Evolutionary conservation across 2,113 vertebrate species (phyloP).

Genomic region (Chelonoidis abingdonii): DNA sequence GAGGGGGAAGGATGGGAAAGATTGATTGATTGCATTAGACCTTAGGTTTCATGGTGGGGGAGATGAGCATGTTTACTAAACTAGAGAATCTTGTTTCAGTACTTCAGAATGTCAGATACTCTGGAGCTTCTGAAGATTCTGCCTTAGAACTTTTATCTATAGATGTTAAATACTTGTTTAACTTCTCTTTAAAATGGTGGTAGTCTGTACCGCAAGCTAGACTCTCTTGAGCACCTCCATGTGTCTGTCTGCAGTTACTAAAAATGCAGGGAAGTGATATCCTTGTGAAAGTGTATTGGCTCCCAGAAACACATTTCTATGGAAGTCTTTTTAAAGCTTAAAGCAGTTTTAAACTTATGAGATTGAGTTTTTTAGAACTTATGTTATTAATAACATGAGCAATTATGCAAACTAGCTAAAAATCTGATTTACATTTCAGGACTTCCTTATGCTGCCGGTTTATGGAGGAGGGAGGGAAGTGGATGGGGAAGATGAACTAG

Average conservation of each 20-base stretch:
- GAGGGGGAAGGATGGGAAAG: background rate
- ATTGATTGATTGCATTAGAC: background rate
- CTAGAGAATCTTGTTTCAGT: background rate
- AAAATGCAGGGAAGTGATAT: background rate
- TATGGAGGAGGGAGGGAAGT: background rate
- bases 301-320: background rate
- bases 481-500: background rate
- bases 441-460: background rate
- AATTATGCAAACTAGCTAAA: background rate
- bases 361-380: background rate
- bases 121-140: background rate
- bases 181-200: background rate
- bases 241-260: background rate
- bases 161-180: background rate
- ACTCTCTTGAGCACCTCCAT: background rate
- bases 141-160: background rate
- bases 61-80: background rate
- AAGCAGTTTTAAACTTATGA: background rate
- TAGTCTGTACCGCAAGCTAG: background rate
- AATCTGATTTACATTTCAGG: background rate
- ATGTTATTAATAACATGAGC: background rate
- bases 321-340: background rate
- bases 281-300: background rate
- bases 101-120: background rate
- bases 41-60: fast-evolving